Conservation (phyloP, 2,113 vertebrate species). For the Phodopus roborovskii region DNA sequence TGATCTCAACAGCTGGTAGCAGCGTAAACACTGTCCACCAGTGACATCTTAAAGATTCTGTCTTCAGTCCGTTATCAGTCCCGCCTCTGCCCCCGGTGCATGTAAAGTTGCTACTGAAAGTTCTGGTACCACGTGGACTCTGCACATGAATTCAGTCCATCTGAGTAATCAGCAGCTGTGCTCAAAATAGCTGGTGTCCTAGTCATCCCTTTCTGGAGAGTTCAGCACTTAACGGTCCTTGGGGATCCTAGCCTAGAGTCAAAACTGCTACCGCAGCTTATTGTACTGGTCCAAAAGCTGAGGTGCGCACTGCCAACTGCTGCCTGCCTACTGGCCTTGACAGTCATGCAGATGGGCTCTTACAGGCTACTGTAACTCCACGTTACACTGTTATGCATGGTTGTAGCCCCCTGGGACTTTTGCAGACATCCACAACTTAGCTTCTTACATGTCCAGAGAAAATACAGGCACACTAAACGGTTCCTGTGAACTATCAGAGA, state of each 20-base stretch:
- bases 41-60: neutral
- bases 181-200: neutral
- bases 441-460: neutral
- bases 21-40: neutral
- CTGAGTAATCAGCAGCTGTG: neutral
- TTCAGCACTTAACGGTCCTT: neutral
- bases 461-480: rapidly evolving
- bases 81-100: neutral
- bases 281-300: neutral
- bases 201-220: neutral
- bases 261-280: neutral
- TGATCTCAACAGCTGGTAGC: neutral
- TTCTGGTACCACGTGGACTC: neutral
- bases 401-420: rapidly evolving
- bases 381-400: neutral
- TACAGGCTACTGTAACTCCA: neutral
- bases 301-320: neutral
- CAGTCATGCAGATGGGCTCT: neutral
- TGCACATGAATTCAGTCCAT: neutral
- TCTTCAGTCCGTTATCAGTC: neutral
- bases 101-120: neutral
- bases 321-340: neutral
- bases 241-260: neutral
- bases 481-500: neutral
- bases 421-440: too few relatives aligned